Evolutionary conservation across 2,797 vertebrate genomes (phyloP).

Genomic region (Lagorchestes hirsutus): DNA sequence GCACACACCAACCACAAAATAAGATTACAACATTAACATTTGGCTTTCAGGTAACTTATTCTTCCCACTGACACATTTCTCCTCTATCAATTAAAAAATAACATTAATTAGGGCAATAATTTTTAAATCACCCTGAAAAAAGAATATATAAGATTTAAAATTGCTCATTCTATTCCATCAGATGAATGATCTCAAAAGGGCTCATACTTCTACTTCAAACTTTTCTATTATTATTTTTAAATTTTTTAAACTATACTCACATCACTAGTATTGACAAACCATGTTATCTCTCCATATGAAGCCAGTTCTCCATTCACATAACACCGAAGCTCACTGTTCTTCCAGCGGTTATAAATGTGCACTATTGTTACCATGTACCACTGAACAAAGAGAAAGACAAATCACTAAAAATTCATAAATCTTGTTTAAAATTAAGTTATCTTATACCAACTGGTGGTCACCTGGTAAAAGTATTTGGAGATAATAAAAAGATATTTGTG

Average conservation of each 20-base stretch:
- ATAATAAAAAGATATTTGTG: neutral
- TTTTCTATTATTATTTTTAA: neutral
- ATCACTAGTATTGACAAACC: conserved; percentile 98
- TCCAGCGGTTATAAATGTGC: conserved; percentile 98
- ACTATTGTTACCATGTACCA: conserved; percentile 99
- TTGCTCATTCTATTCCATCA: neutral
- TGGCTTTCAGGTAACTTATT: neutral
- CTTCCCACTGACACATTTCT: conserved; percentile 39
- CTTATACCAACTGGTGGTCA: conserved; percentile 25
- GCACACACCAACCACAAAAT: neutral
- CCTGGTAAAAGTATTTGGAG: neutral
- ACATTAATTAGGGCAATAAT: conserved; percentile 20
- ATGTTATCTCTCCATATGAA: conserved; percentile 97
- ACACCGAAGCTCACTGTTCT: conserved; percentile 98
- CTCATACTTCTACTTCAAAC: conserved; percentile 23
- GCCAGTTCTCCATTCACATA: conserved; percentile 97
- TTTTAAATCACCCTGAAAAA: conserved; percentile 22
- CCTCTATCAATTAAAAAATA: conserved; percentile 41
- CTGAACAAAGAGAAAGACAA: conserved; percentile 83
- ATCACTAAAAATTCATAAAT: neutral
- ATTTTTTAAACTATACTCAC: conserved; percentile 89
- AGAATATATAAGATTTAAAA: conserved; percentile 37
- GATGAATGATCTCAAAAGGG: conserved; percentile 24
- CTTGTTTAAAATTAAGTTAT: conserved; percentile 1
- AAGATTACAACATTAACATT: neutral